Conservation (phyloP, 2,888 invertebrate species). For the Synanthedon vespiformis region DNA sequence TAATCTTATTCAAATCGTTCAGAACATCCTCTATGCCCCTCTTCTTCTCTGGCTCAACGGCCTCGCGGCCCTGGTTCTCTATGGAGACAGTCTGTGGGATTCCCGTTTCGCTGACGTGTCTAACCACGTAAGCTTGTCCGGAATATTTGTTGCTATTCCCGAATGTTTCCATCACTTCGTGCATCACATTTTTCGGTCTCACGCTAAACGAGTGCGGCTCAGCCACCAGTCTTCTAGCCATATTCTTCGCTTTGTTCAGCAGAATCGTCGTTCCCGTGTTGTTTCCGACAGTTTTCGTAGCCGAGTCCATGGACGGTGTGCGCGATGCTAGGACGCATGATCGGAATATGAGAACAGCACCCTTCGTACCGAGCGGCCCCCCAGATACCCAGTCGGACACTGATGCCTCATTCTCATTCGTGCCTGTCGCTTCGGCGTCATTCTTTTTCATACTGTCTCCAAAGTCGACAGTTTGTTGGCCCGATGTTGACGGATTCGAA, state of each 20-base stretch:
- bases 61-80: conserved; percentile 49
- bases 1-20: conserved; percentile 57
- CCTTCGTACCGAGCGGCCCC: conserved; percentile 72
- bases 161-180: conserved; percentile 63
- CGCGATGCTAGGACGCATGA: conserved; percentile 72
- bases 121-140: conserved; percentile 45
- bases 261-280: conserved; percentile 55
- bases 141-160: conserved; percentile 37
- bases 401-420: conserved; percentile 40
- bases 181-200: conserved; percentile 59
- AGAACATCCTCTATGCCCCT: conserved; percentile 59
- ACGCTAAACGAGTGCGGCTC: conserved; percentile 52
- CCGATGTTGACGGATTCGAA: conserved; percentile 58
- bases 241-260: conserved; percentile 58
- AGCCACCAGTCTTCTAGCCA: conserved; percentile 52
- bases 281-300: conserved; percentile 49
- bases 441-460: conserved; percentile 55
- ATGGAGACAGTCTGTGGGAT: conserved; percentile 29
- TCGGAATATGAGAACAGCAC: conserved; percentile 75
- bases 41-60: conserved; percentile 27
- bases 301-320: conserved; percentile 55
- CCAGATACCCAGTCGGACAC: conserved; percentile 69
- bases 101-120: conserved; percentile 47
- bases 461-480: conserved; percentile 35
- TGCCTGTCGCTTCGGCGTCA: conserved; percentile 32